Evolutionary conservation across 1,140 invertebrate genomes (phyloP).

Genomic region (Drosophila lowei): DNA sequence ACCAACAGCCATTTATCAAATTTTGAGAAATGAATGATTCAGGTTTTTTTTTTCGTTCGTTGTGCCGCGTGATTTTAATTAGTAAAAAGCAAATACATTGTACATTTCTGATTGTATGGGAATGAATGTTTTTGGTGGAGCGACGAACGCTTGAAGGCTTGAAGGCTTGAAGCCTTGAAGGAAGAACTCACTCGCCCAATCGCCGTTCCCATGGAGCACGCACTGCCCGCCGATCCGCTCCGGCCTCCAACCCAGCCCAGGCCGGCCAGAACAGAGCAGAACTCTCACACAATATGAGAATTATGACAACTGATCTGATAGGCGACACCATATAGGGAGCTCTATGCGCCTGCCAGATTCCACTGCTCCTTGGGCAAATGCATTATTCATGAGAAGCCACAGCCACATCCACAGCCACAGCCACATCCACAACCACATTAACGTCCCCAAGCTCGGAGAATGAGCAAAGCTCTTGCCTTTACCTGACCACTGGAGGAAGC

Average conservation of each 20-base stretch:
- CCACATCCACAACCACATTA: background rate
- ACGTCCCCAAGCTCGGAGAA: conserved; percentile 13
- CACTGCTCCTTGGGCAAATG: conserved; percentile 50
- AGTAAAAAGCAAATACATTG: conserved; percentile 65
- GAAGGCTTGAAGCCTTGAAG: conserved; percentile 13
- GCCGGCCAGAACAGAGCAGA: background rate
- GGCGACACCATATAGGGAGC: conserved; percentile 78
- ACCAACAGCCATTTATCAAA: conserved; percentile 71
- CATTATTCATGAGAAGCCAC: conserved; percentile 66
- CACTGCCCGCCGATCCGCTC: conserved; percentile 11
- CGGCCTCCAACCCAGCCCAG: background rate
- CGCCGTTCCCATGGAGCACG: conserved; percentile 55
- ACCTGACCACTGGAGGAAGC: conserved; percentile 56
- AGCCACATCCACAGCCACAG: background rate
- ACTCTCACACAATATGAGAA: conserved; percentile 73
- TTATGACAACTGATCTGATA: conserved; percentile 81
- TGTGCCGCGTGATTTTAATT: conserved; percentile 64
- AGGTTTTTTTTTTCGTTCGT: conserved; percentile 41
- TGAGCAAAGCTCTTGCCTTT: conserved; percentile 6
- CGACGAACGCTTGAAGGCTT: conserved; percentile 4
- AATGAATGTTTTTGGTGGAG: conserved; percentile 3
- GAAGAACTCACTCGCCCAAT: conserved; percentile 17
- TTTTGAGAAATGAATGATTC: conserved; percentile 77
- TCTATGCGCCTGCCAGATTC: conserved; percentile 76
- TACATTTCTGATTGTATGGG: conserved; percentile 29